Conservation (phyloP, 2,888 invertebrate species). For the Thereva nobilitata region DNA sequence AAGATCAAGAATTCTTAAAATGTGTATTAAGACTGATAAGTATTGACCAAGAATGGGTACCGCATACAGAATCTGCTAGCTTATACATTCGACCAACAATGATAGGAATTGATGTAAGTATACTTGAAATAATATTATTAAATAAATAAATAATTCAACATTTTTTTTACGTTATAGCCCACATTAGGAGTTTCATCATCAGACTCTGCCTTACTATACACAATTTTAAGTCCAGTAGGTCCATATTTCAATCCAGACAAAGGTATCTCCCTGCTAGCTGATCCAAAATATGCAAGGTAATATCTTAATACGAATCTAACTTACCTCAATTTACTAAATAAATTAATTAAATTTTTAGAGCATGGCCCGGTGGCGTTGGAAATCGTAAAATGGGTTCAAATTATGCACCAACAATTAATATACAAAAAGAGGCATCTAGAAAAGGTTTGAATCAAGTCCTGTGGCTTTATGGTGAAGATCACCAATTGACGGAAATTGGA, state of each 20-base stretch:
- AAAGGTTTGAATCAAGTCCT: constrained; percentile 90
- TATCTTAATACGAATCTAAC: neutral
- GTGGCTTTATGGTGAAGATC: constrained; percentile 94
- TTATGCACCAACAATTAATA: constrained; percentile 84
- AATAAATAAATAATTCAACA: constrained; percentile 17
- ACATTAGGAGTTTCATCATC: constrained; percentile 88
- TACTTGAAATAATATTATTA: constrained; percentile 22
- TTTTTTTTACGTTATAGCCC: constrained; percentile 65
- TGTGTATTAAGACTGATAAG: constrained; percentile 83
- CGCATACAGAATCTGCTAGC: constrained; percentile 85
- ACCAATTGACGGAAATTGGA: constrained; percentile 95
- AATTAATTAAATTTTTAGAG: constrained; percentile 55
- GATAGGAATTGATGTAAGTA: constrained; percentile 93
- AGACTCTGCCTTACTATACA: constrained; percentile 86
- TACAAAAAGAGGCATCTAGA: constrained; percentile 75
- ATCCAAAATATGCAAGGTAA: constrained; percentile 75
- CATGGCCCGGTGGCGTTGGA: constrained; percentile 94
- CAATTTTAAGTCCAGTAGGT: constrained; percentile 91
- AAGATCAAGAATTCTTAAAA: constrained; percentile 80
- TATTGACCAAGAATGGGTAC: constrained; percentile 98
- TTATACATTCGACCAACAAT: constrained; percentile 95
- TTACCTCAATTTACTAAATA: constrained; percentile 1
- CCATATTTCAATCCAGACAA: constrained; percentile 78
- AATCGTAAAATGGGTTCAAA: constrained; percentile 95
- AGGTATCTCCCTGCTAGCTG: constrained; percentile 85